A percentile compares a stretch with the other conserved stretches of the same genome.
phyloP scores from a whole-genome alignment of 2,888 invertebrate genomes.

The Zonitis immaculata region DNA sequence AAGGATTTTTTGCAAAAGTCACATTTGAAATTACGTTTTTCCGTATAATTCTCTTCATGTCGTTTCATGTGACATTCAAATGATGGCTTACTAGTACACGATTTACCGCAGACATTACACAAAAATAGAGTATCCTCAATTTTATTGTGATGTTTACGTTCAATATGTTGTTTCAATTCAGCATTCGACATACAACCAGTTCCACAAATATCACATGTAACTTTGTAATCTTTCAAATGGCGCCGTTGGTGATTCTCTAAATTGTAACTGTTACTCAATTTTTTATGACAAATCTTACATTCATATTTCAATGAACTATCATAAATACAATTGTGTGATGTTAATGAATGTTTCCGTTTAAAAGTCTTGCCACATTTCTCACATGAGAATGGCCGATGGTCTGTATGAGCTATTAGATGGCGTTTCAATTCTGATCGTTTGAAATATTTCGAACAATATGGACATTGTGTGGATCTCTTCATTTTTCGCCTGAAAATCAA shows the following conservation, averaged over 20 bases:
- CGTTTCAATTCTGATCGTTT: background rate
- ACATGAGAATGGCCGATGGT: background rate
- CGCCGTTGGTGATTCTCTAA: background rate
- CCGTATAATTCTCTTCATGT: background rate
- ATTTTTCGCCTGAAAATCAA: background rate
- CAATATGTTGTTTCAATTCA: background rate
- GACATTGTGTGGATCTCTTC: background rate
- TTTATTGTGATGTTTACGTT: background rate
- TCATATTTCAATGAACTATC: background rate
- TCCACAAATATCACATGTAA: background rate
- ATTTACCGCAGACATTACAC: background rate
- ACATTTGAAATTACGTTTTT: slow-evolving; percentile 3
- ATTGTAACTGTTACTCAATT: background rate
- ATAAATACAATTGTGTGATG: background rate
- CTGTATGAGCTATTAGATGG: background rate
- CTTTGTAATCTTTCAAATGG: background rate
- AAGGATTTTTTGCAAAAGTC: background rate
- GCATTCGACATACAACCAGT: background rate
- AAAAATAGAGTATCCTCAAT: background rate
- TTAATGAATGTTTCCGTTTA: background rate
- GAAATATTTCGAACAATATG: background rate
- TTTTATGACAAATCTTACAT: background rate
- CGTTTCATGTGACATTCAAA: background rate
- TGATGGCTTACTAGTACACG: background rate
- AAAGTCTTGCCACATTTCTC: background rate